These are phyloP conservation scores for Sphenodon punctatus DNA, from an alignment of 2,797 vertebrate species.

Conservation along the genomic window DNA sequence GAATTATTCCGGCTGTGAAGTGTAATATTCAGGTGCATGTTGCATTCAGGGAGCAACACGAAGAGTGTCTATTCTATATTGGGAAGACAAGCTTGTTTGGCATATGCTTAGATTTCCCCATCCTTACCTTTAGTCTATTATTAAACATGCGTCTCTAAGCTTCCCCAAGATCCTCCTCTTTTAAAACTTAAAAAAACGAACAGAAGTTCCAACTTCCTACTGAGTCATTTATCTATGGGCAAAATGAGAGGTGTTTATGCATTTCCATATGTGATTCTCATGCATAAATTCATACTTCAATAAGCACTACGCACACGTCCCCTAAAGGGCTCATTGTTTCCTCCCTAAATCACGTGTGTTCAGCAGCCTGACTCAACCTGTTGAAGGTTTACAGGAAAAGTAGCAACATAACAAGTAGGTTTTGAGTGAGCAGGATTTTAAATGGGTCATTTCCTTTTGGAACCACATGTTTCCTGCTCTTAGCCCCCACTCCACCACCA, in stretches of 20 bases:
- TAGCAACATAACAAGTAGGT: not conserved
- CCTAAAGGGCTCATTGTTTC: not conserved
- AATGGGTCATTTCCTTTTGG: not conserved
- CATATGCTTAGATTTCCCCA: not conserved
- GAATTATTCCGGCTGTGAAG: not conserved
- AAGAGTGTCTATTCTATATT: not conserved
- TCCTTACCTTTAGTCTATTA: not conserved
- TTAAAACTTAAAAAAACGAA: not conserved
- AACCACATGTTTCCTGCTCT: rapidly evolving
- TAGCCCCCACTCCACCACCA: too few relatives aligned
- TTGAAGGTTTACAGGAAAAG: not conserved
- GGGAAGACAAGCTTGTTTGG: not conserved
- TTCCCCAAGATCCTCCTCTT: not conserved
- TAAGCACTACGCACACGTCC: not conserved
- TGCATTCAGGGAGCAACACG: too few relatives aligned
- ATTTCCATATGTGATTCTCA: not conserved
- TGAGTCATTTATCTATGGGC: not conserved
- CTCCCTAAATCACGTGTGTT: not conserved
- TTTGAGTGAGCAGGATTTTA: not conserved
- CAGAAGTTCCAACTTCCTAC: not conserved
- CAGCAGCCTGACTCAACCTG: not conserved
- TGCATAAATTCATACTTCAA: not conserved
- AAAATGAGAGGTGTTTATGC: not conserved
- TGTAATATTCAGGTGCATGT: not conserved
- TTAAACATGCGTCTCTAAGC: not conserved